A percentile compares a stretch with the other conserved stretches of the same genome.
phyloP scores from a whole-genome alignment of 1,140 invertebrate genomes.

The Drosophila nigrodunni region DNA sequence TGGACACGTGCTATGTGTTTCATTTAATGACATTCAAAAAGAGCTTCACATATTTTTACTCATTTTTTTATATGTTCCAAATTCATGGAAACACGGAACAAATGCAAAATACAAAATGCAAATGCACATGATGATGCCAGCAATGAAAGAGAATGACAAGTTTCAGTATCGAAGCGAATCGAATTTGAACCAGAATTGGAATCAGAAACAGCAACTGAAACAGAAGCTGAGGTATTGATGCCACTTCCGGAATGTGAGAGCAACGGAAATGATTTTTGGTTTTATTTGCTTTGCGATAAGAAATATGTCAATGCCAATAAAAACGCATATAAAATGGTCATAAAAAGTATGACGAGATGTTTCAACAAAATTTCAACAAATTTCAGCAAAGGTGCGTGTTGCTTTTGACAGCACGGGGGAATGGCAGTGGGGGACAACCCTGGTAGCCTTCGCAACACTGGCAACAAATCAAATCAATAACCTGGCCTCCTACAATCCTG shows the following conservation, averaged over 20 bases:
- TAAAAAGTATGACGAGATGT: slow-evolving; percentile 52
- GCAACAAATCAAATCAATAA: slow-evolving; percentile 62
- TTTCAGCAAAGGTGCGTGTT: slow-evolving; percentile 49
- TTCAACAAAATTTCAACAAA: slow-evolving; percentile 31
- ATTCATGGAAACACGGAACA: slow-evolving; percentile 24
- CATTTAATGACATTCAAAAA: slow-evolving; percentile 35
- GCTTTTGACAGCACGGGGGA: not conserved
- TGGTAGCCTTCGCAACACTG: not conserved
- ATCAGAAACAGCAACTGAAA: not conserved
- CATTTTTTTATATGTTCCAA: slow-evolving; percentile 7
- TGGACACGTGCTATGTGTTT: slow-evolving; percentile 23
- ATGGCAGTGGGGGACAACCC: not conserved
- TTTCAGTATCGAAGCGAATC: not conserved
- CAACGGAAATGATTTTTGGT: slow-evolving; percentile 57
- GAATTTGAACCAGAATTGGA: no score
- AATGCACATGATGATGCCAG: slow-evolving; percentile 24
- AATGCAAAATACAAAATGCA: slow-evolving; percentile 31
- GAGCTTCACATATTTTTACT: not conserved
- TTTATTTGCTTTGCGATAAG: slow-evolving; percentile 56
- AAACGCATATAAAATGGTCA: slow-evolving; percentile 61
- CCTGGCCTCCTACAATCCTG: slow-evolving; percentile 19
- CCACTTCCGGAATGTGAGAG: slow-evolving; percentile 34
- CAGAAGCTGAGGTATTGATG: slow-evolving; percentile 1
- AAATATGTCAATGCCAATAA: slow-evolving; percentile 66
- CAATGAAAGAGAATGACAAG: slow-evolving; percentile 5